Percentiles rank a stretch among this genome's conserved stretches.
phyloP scores from a whole-genome alignment of 2,113 vertebrate genomes.

The Garra rufa region DNA sequence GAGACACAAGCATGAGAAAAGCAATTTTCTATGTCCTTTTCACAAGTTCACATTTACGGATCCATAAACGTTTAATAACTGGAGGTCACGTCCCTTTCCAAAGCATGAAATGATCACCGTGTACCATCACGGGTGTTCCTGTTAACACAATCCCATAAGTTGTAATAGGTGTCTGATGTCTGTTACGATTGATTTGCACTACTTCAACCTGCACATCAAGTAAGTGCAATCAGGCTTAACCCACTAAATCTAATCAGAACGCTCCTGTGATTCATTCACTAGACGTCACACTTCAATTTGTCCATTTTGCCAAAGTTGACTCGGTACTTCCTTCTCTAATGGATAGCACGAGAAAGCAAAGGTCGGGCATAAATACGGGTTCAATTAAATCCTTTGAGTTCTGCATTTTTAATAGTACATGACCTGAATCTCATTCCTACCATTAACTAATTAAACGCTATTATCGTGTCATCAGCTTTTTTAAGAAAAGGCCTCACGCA shows the following conservation, averaged over 20 bases:
- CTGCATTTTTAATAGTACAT: slow-evolving; percentile 46
- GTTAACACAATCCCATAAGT: neutral
- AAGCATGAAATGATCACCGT: neutral
- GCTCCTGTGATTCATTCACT: neutral
- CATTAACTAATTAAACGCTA: slow-evolving; percentile 71
- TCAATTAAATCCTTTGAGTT: slow-evolving; percentile 57
- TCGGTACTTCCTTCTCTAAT: slow-evolving; percentile 3
- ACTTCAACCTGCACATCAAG: neutral
- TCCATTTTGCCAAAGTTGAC: neutral
- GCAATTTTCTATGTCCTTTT: neutral
- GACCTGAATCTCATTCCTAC: slow-evolving; percentile 62
- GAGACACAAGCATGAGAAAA: neutral
- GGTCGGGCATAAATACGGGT: slow-evolving; percentile 53
- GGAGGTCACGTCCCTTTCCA: neutral
- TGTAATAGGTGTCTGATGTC: neutral
- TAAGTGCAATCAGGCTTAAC: slow-evolving; percentile 6
- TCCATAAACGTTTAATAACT: neutral
- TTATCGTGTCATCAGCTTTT: slow-evolving; percentile 61
- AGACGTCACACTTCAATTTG: neutral
- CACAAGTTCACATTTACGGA: neutral
- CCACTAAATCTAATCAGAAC: neutral
- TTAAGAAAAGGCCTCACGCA: slow-evolving; percentile 52
- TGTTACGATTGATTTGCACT: slow-evolving; percentile 1
- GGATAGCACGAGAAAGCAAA: neutral
- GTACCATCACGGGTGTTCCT: neutral